Percentiles rank a stretch among this genome's conserved stretches.
phyloP scores from a whole-genome alignment of 2,113 vertebrate genomes.

The Empidonax alnorum region DNA sequence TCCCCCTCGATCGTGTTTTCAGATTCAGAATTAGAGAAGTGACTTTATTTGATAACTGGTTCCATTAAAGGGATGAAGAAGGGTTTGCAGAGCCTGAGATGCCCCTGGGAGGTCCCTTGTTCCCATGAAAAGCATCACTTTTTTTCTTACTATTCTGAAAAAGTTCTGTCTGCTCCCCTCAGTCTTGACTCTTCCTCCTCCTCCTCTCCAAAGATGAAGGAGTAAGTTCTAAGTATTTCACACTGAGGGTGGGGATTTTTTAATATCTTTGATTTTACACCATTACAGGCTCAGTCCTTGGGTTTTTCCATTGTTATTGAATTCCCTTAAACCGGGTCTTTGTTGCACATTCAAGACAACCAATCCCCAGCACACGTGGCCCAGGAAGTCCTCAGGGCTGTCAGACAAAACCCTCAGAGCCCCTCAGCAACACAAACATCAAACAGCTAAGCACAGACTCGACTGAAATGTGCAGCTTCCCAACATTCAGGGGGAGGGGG shows the following conservation, averaged over 20 bases:
- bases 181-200: background rate
- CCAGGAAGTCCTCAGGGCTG: fast-evolving
- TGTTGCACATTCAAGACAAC: background rate
- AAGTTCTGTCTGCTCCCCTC: background rate
- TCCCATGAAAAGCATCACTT: background rate
- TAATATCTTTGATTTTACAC: background rate
- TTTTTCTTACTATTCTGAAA: background rate
- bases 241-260: no score
- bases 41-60: background rate
- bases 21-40: background rate
- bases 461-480: fast-evolving
- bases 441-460: background rate
- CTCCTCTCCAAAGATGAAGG: background rate
- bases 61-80: background rate
- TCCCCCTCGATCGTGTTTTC: background rate
- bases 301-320: background rate
- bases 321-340: background rate
- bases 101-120: background rate
- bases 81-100: background rate
- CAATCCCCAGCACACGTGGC: background rate
- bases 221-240: background rate
- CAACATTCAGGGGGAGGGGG: fast-evolving
- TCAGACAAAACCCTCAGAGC: background rate
- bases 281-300: background rate
- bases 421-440: fast-evolving